Evolutionary conservation across 1,140 invertebrate species (phyloP), one percentile per base, ranked within the genome.

Genomic region (Orius insidiosus): DNA sequence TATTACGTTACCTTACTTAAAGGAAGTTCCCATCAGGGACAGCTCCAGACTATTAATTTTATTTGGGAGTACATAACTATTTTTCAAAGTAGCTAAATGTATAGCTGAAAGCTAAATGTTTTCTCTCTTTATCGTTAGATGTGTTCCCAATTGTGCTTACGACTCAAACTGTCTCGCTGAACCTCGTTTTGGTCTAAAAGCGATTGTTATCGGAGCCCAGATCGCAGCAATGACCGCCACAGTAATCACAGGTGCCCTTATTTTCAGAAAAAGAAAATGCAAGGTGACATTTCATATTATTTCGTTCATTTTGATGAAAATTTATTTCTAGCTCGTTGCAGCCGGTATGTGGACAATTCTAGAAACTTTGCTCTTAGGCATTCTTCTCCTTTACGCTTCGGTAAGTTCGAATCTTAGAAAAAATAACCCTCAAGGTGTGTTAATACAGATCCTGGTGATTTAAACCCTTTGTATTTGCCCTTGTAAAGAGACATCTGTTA

Each of bases 261-360:
- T 56, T 19, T 56, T 56, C 46, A 48, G 47, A 13, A 54, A 50
- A 45, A 53, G 55, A 32, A 56, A 56, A 49, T 56, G 51, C 46
- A 56, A 56, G 51, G 55, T 56, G 15, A 6, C 5, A 14, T 9
- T 30, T 16, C 45, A 40, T 5, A 48, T 13, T 16, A 36, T 34
- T 49, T 38, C 43, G 8, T 48, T 24, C 24, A 7, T 24, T 24
- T 24, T 24, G 24, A 24, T 3, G 7, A 24, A 24, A 24, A 7
- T 24, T 24, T 24, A 35, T 59, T 38, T 56, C 68, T 37, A 86
- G 80, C 78, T 80, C 38, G 84, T 85, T 55, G 80, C 79, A 14
- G 74, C 74, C 51, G 78, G 81, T 47, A 85, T 86, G 76, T 93
- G 87, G 87, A 80, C 84, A 30, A 75, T 92, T 46, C 64, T 90